Evolutionary conservation across 2,888 invertebrate genomes (phyloP).

Genomic region (Mellilla xanthometata): DNA sequence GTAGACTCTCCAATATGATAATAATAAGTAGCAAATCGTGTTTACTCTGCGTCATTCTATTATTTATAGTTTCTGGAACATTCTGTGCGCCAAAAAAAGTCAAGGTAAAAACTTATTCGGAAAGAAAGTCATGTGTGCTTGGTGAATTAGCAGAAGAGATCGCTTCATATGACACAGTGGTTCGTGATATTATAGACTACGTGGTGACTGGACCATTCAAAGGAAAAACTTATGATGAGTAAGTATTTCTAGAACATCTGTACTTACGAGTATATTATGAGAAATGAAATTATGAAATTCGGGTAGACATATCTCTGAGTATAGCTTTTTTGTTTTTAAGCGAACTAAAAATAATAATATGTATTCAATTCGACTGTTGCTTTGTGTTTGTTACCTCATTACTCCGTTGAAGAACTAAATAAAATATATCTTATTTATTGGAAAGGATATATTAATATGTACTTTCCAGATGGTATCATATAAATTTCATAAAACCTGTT

Average conservation of each 20-base stretch:
- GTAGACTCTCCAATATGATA: conserved; percentile 5
- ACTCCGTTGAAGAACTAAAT: too few species aligned
- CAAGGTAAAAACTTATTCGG: conserved; percentile 14
- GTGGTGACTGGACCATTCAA: conserved; percentile 74
- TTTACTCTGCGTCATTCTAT: conserved; percentile 8
- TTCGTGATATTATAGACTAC: conserved; percentile 76
- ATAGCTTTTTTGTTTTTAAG: too few species aligned
- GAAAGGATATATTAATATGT: too few species aligned
- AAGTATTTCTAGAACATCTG: conserved; percentile 39
- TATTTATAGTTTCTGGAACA: conserved; percentile 10
- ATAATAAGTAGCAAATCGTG: background rate
- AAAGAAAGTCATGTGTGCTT: conserved; percentile 43
- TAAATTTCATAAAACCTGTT: too few species aligned
- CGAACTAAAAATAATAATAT: too few species aligned
- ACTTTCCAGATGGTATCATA: too few species aligned
- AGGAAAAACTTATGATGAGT: conserved; percentile 82
- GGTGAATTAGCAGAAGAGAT: conserved; percentile 79
- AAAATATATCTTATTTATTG: too few species aligned
- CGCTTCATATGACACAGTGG: conserved; percentile 75
- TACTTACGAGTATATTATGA: too few species aligned
- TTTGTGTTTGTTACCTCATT: too few species aligned
- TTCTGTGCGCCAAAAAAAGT: conserved; percentile 12
- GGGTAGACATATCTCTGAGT: too few species aligned
- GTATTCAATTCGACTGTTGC: too few species aligned
- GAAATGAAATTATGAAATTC: too few species aligned